These are phyloP conservation scores for Acanthopagrus latus DNA, from an alignment of 2,797 vertebrate species.

Conservation along the genomic window DNA sequence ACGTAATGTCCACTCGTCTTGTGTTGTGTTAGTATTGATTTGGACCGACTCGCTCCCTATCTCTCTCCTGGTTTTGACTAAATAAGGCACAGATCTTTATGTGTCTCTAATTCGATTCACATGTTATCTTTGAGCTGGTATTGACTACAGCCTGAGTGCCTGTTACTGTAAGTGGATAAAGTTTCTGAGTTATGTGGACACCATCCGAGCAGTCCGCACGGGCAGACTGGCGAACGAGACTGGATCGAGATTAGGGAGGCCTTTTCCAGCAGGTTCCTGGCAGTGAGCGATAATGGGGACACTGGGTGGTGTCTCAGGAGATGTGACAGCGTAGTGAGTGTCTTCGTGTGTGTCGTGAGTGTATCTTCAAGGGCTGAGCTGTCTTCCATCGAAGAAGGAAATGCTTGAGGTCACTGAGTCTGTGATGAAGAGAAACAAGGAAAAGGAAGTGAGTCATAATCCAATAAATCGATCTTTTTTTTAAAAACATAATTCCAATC, in stretches of 20 bases:
- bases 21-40: conserved; percentile 1
- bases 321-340: not conserved
- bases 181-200: conserved; percentile 20
- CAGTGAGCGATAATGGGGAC: not conserved
- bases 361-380: too few species aligned
- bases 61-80: conserved; percentile 10
- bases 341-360: not conserved
- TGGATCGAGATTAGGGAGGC: not conserved
- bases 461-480: not conserved
- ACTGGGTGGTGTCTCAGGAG: not conserved
- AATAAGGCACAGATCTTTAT: conserved; percentile 1
- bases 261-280: conserved; percentile 1
- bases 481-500: not conserved
- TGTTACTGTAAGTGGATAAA: conserved; percentile 30
- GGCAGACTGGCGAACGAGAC: not conserved
- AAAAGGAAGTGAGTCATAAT: not conserved
- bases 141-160: conserved; percentile 33
- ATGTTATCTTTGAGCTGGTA: conserved; percentile 21
- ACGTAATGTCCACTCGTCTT: not conserved
- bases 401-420: too few species aligned
- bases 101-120: conserved; percentile 33
- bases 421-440: not conserved
- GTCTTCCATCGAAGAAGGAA: too few species aligned
- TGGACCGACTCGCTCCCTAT: not conserved
- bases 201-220: not conserved